Conservation (phyloP, 2,888 invertebrate species). For the Campopleginae sp. region DNA sequence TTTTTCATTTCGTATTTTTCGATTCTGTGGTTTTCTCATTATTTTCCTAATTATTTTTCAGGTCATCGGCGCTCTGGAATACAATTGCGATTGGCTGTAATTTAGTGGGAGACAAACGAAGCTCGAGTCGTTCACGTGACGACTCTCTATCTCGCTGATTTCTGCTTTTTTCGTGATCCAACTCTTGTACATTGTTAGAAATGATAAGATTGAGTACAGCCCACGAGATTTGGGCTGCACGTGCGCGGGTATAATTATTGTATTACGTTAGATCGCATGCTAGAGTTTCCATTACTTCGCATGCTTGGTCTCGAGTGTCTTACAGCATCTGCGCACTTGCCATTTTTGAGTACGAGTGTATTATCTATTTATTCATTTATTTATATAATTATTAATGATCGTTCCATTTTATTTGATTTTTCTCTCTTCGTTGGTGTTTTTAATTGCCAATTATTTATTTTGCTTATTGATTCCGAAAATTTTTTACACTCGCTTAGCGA, state of each 20-base stretch:
- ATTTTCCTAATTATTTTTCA: not conserved
- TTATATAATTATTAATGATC: no score
- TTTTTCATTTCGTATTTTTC: not conserved
- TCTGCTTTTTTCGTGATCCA: not conserved
- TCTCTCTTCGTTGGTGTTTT: not conserved
- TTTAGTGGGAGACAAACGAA: not conserved
- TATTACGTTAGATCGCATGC: not conserved
- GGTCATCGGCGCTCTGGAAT: not conserved
- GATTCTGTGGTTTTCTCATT: not conserved
- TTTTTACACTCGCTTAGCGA: not conserved
- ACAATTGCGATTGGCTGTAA: not conserved
- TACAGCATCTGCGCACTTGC: not conserved
- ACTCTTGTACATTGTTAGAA: not conserved
- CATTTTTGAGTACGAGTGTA: not conserved
- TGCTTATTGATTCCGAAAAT: not conserved
- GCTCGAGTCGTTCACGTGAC: conserved; percentile 37
- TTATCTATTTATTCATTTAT: not conserved
- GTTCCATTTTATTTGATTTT: not conserved
- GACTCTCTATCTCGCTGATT: not conserved
- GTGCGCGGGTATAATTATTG: not conserved
- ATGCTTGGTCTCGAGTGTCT: not conserved
- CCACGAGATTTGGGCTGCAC: not conserved
- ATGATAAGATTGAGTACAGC: conserved; percentile 10
- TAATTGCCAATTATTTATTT: not conserved
- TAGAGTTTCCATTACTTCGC: not conserved